These are phyloP conservation scores for Megaptera novaeangliae DNA, from an alignment of 2,113 vertebrate genomes.

Conservation along the genomic window DNA sequence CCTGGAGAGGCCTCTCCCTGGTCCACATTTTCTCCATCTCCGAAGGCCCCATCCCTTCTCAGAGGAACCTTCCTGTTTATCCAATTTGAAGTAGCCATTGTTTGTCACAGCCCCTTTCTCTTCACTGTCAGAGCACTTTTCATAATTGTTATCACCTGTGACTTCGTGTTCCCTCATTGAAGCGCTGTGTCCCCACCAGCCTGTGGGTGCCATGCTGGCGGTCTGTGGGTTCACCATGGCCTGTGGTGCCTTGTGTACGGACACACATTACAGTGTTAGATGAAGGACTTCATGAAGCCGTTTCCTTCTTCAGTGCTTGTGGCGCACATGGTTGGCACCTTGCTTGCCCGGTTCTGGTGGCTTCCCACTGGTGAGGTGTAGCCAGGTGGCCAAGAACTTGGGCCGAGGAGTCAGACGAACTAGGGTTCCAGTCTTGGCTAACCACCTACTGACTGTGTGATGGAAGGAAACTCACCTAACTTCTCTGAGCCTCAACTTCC, in stretches of 20 bases:
- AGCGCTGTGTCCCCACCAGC: too few species aligned
- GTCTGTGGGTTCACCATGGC: not conserved
- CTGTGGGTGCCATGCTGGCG: not conserved
- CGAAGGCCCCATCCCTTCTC: not conserved
- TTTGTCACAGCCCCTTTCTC: not conserved
- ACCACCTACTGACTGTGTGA: not conserved
- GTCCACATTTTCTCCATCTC: not conserved
- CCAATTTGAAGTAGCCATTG: rapidly evolving
- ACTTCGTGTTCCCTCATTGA: not conserved
- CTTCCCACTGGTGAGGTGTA: not conserved
- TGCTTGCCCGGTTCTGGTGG: not conserved
- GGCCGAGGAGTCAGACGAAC: rapidly evolving
- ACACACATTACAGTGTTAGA: not conserved
- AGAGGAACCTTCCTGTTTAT: rapidly evolving
- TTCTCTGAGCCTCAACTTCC: not conserved
- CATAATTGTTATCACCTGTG: rapidly evolving
- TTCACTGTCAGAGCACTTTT: not conserved
- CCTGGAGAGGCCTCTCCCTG: not conserved
- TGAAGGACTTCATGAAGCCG: not conserved
- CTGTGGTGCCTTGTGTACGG: not conserved
- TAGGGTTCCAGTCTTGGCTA: not conserved
- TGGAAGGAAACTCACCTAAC: not conserved
- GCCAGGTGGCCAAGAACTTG: not conserved
- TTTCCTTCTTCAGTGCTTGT: not conserved
- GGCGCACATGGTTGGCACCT: not conserved